Percentiles rank a stretch among this genome's conserved stretches.
Evolutionary conservation across 2,888 invertebrate species (phyloP).

Genomic region (Pseudococcus viburni): DNA sequence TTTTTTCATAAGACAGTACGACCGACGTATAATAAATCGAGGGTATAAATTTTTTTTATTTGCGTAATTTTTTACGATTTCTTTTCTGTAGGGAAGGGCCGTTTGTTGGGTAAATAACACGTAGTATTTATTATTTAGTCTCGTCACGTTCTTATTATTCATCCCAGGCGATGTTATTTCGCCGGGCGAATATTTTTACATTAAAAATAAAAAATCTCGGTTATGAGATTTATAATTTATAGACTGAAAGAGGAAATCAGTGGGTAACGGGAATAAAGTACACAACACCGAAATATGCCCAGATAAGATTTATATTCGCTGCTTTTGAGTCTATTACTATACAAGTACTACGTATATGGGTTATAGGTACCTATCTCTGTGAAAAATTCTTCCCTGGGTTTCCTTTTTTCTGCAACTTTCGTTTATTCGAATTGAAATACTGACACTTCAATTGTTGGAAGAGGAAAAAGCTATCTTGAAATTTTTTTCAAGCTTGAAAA

Average conservation of each 20-base stretch:
- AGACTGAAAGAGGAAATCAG: conserved; percentile 18
- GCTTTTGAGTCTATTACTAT: not conserved
- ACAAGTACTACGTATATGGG: not conserved
- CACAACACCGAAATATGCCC: not conserved
- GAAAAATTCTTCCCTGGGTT: not conserved
- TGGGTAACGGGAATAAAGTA: not conserved
- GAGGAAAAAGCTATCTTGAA: not conserved
- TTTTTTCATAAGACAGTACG: not conserved
- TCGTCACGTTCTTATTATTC: conserved; percentile 26
- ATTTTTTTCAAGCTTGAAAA: not conserved
- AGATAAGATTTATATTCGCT: not conserved
- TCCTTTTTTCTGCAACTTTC: not conserved
- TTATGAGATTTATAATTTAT: conserved; percentile 29
- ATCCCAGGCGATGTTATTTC: conserved; percentile 7
- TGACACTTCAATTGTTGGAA: not conserved
- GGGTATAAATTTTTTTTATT: conserved; percentile 9
- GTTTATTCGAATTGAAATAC: conserved; percentile 12
- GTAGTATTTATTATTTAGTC: conserved; percentile 12
- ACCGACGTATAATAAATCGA: not conserved
- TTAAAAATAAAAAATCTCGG: conserved; percentile 31
- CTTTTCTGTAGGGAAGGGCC: not conserved
- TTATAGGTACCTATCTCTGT: not conserved
- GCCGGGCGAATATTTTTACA: conserved; percentile 9
- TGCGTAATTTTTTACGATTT: not conserved
- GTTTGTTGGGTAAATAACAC: not conserved